Evolutionary conservation across 2,888 invertebrate genomes (phyloP), one percentile per base, ranked within the genome.

Genomic region (Drosophila paramelanica): DNA sequence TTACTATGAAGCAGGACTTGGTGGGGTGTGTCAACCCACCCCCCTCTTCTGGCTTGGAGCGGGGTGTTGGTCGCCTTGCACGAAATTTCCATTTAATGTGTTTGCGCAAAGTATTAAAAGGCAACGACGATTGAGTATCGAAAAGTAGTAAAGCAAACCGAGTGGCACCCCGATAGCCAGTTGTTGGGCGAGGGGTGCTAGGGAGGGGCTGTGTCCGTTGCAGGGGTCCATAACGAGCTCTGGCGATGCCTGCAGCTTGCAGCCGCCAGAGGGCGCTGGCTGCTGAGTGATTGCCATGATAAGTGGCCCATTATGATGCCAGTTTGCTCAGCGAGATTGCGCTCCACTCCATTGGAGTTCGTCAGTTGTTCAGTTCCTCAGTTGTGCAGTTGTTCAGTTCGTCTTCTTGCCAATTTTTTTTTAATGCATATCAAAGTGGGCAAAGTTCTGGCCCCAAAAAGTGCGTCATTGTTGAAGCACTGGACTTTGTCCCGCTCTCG

Each of bases 271-370:
- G 73, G 76, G 79, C 79, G 69, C 78, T 73, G 64, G 75, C 66
- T 72, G 73, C 84, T 85, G 89, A 85, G 85, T 85, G 85, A 85
- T 85, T 85, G 89, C 89, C 85, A 89, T 85, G 89, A 85, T 89
- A 89, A 85, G 89, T 85, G 89, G 85, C 88, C 89, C 89, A 89
- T 85, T 85, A 85, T 89, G 88, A 89, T 89, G 79, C 71, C 85
- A 85, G 85, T 85, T 89, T 85, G 89, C 89, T 84, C 89, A 85
- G 85, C 67, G 81, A 84, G 88, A 85, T 89, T 84, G 88, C 73
- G 76, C 69, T 77, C 72, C 75, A 84, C 85, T 84, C 85, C 79
- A 89, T 87, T 84, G 89, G 84, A 77, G 78, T 66, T 49, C 61
- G 36, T 49, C 66, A 43, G 36, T 36, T 68, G 33, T 25, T 20